Percentiles rank a stretch among this genome's conserved stretches.
These are phyloP conservation scores for Parasteatoda lunata DNA, from an alignment of 2,888 invertebrate genomes.

Conservation along the genomic window DNA sequence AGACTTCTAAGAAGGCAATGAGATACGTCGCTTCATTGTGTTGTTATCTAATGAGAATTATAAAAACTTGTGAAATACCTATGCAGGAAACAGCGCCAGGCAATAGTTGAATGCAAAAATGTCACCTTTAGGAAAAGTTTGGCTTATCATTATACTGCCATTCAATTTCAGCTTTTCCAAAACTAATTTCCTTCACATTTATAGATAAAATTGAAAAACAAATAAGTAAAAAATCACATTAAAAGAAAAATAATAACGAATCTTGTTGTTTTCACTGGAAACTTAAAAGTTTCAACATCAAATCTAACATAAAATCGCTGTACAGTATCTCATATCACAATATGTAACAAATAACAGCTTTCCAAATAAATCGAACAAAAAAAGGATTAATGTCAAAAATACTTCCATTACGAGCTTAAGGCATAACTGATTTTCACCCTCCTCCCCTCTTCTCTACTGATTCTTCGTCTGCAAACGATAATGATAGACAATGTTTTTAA, in stretches of 20 bases:
- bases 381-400: neutral
- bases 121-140: too few species aligned
- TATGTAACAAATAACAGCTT: neutral
- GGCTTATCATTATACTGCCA: too few species aligned
- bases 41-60: too few species aligned
- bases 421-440: neutral
- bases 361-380: neutral
- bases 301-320: neutral
- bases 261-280: neutral
- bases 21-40: too few species aligned
- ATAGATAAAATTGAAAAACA: too few species aligned
- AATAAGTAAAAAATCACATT: too few species aligned
- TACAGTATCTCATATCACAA: neutral
- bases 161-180: too few species aligned
- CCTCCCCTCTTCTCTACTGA: neutral
- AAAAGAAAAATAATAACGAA: neutral
- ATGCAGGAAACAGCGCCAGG: too few species aligned
- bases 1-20: too few species aligned
- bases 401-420: constrained; percentile 44
- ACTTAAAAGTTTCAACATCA: neutral
- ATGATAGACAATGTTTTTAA: constrained; percentile 41
- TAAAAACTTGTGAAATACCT: too few species aligned
- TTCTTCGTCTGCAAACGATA: constrained; percentile 39
- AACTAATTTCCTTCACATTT: too few species aligned
- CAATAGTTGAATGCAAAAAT: too few species aligned